Evolutionary conservation across 1,140 invertebrate species (phyloP), one percentile per base, ranked within the genome.

Genomic region (Phocides pigmalion): DNA sequence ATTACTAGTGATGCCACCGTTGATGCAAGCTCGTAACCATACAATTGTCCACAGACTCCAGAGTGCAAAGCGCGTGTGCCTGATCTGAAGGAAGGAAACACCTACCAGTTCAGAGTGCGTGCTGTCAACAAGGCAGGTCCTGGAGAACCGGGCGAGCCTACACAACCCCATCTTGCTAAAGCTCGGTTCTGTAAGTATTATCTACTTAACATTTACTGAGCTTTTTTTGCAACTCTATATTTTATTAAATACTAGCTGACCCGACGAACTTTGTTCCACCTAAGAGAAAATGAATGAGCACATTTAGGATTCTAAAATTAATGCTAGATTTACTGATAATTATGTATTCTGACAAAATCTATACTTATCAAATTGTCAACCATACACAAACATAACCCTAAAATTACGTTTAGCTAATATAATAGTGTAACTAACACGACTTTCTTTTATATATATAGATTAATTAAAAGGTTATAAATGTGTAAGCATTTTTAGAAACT

Each of bases 91-190:
- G 98, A 98, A 93, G 97, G 98, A 64, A 96, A 97, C 70, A 95
- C 95, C 8, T 99, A 99, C 85, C 97, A 98, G 88, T 99, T 99
- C 93, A 93, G 98, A 41, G 96, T 99, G 0, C 92, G 95, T 14
- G 98, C 98, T 22, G 95, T 99, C 1, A 99, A 99, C 89, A 98
- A 99, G 86, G 98, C 98, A 44, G 98, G 98, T 9, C 95, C 95
- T 8, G 96, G 97, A 37, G 97, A 98, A 74, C 95, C 97, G 0
- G 97, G 97, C 47, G 97, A 98, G 66, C 92, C 97, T 0, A 98
- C 97, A 0, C 96, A 97, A 70, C 96, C 96, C 42, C 97, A 98
- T 77, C 90, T 96, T 41, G 96, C 97, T 41, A 98, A 98, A 90
- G 96, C 97, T n/a, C 93, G 97, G 91, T 96, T 95, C 93, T 90